These are phyloP conservation scores for Ophonus ardosiacus DNA, from an alignment of 2,888 invertebrate genomes.

Conservation along the genomic window DNA sequence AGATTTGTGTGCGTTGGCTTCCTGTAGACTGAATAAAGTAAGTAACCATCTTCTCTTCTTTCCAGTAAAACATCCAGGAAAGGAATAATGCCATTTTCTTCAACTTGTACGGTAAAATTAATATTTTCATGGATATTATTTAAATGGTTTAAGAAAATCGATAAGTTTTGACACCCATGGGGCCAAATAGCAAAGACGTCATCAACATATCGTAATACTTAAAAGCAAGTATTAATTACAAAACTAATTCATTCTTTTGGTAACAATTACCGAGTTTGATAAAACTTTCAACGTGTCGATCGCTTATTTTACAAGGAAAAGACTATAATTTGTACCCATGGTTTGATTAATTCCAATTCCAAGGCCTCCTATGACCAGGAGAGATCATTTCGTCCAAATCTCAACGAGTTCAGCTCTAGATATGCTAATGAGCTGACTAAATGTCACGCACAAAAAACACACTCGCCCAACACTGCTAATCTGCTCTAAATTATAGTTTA, in stretches of 20 bases:
- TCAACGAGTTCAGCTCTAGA: conserved; percentile 8
- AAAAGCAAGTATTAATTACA: background rate
- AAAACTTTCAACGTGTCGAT: conserved; percentile 37
- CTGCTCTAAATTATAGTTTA: conserved; percentile 31
- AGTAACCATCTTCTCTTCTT: no score
- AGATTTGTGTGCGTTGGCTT: no score
- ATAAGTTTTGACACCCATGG: no score
- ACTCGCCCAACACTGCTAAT: background rate
- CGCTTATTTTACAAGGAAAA: conserved; percentile 42
- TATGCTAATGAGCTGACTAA: conserved; percentile 33
- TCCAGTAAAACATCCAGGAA: no score
- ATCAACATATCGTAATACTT: no score
- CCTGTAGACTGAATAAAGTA: no score
- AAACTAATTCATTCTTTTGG: conserved; percentile 12
- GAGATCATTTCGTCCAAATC: conserved; percentile 22
- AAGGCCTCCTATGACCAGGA: background rate
- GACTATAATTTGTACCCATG: conserved; percentile 35
- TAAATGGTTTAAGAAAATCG: no score
- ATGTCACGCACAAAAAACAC: conserved; percentile 41
- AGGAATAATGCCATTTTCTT: no score
- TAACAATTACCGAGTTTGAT: background rate
- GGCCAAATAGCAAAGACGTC: no score
- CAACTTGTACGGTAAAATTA: no score
- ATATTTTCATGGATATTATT: no score
- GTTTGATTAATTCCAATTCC: conserved; percentile 57